These are phyloP conservation scores for Lonchura striata DNA, from an alignment of 2,113 vertebrate genomes.

Conservation along the genomic window DNA sequence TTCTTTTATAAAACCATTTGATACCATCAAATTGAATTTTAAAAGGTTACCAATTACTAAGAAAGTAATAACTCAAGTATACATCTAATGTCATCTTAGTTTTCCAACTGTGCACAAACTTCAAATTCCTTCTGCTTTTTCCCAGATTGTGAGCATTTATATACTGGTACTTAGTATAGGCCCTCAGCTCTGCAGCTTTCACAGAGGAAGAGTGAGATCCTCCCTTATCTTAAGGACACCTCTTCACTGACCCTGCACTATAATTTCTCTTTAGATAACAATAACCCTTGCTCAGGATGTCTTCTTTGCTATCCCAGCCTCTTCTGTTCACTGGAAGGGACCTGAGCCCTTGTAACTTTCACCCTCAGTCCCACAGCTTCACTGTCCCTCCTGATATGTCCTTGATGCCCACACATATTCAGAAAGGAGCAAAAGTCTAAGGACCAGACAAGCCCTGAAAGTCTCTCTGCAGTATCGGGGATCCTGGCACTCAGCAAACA, in stretches of 20 bases:
- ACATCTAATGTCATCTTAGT: not conserved
- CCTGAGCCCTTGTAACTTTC: not conserved
- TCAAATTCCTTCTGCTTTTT: not conserved
- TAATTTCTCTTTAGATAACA: not conserved
- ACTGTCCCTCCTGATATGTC: not conserved
- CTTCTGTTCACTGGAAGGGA: not conserved
- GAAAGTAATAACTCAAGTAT: not conserved
- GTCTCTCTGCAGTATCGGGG: not conserved
- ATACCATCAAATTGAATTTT: not conserved
- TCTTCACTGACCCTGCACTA: not conserved
- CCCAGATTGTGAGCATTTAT: not conserved
- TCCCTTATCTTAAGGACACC: not conserved
- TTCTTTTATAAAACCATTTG: not conserved
- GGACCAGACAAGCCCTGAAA: not conserved
- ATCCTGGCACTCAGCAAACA: not conserved
- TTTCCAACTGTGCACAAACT: not conserved
- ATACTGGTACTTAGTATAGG: not conserved
- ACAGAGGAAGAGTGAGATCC: not conserved
- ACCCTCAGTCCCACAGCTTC: not conserved
- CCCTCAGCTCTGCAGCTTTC: not conserved
- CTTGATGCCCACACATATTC: not conserved
- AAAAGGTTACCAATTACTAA: not conserved
- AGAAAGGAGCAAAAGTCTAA: not conserved
- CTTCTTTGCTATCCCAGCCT: not conserved
- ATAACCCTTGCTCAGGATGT: not conserved